Evolutionary conservation across 2,888 invertebrate species (phyloP).

Genomic region (Blera fallax): DNA sequence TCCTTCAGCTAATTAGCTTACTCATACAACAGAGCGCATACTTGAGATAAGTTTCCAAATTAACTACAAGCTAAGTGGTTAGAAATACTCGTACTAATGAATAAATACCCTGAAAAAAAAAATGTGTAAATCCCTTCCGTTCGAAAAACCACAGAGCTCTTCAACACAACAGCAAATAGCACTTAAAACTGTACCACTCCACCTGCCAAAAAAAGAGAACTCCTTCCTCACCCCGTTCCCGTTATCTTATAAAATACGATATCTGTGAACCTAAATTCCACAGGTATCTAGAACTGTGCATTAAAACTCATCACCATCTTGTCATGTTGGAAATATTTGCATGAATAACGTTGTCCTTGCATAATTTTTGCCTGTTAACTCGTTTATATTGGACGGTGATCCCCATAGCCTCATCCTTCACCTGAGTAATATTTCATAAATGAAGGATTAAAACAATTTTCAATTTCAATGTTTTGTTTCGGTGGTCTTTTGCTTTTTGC

Average conservation of each 20-base stretch:
- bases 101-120: background rate
- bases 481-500: background rate
- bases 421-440: constrained; percentile 42
- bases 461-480: constrained; percentile 49
- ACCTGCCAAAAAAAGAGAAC: constrained; percentile 41
- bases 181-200: constrained; percentile 50
- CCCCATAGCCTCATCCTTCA: background rate
- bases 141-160: constrained; percentile 19
- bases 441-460: constrained; percentile 64
- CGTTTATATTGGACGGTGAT: background rate
- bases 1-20: background rate
- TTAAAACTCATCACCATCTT: constrained; percentile 57
- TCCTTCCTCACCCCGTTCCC: background rate
- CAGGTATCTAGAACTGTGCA: constrained; percentile 58
- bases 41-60: background rate
- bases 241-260: background rate
- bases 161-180: constrained; percentile 60
- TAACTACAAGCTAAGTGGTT: background rate
- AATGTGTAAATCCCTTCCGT: background rate
- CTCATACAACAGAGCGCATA: background rate
- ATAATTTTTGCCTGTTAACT: background rate
- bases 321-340: constrained; percentile 48
- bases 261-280: constrained; percentile 16
- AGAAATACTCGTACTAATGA: background rate
- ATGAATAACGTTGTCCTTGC: constrained; percentile 45